Evolutionary conservation across 2,888 invertebrate species (phyloP), one percentile per base, ranked within the genome.

Genomic region (Cinara cedri): DNA sequence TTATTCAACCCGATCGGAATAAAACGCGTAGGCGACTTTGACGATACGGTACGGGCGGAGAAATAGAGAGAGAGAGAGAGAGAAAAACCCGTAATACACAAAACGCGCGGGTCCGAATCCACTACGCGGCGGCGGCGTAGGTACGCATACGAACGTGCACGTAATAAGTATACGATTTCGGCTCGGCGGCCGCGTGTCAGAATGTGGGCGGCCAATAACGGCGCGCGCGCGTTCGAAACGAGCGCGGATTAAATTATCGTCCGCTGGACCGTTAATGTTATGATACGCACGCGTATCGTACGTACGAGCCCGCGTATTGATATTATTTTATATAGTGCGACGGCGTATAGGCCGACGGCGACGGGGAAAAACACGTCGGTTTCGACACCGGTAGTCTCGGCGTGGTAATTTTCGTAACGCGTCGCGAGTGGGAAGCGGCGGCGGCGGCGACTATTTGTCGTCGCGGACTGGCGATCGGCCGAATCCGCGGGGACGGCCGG

Each of bases 161-260:
- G n/a, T n/a, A n/a, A n/a, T n/a, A n/a, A n/a, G n/a, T n/a, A 46
- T 63, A 34, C 24, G 74, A 26, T 68, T 76, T 76, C 42, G 75
- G 75, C 51, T 54, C 24, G 57, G 14, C 34, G 57, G 68, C 57
- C 34, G 34, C 34, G n/a, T n/a, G n/a, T n/a, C 66, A 57, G 57
- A 75, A 46, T 34, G 76, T 76, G 76, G 76, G 76, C 76, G 66
- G 14, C 10, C 6, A 13, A 62, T 57, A 68, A 66, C 24, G 57
- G 14, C 34, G 57, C n/a, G n/a, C n/a, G n/a, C n/a, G n/a, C 44
- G 46, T 76, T 65, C 42, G 14, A 65, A 76, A 66, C 34, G 34
- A n/a, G 75, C 63, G 34, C 42, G 65, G 24, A 66, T 66, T 75
- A 65, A 68, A 76, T 66, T 66, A 76, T 76, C n/a, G n/a, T n/a